Conservation (phyloP, 2,888 invertebrate genomes). For the Caenorhabditis parvicauda region DNA sequence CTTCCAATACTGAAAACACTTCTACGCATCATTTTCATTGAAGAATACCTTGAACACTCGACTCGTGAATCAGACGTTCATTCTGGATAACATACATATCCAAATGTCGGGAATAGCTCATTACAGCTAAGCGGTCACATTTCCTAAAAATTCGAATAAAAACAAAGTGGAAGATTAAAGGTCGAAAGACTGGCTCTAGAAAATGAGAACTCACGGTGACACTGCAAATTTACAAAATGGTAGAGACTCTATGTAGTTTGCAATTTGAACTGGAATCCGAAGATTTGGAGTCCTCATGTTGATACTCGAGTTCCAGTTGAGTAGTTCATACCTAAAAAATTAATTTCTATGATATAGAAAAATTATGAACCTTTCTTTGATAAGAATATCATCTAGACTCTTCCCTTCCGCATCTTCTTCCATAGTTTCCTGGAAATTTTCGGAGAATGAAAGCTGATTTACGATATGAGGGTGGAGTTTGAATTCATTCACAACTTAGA, state of each 20-base stretch:
- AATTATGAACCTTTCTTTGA: too few relatives aligned
- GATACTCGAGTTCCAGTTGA: slow-evolving; percentile 35
- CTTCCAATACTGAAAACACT: slow-evolving; percentile 36
- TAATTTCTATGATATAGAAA: neutral
- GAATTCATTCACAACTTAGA: too few relatives aligned
- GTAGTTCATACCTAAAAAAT: slow-evolving; percentile 20
- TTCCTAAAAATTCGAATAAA: slow-evolving; percentile 16
- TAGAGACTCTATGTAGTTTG: slow-evolving; percentile 34
- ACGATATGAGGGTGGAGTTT: too few relatives aligned
- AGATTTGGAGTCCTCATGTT: slow-evolving; percentile 44
- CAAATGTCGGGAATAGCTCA: slow-evolving; percentile 28
- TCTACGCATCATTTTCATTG: neutral
- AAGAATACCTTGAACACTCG: slow-evolving; percentile 26
- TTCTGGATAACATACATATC: slow-evolving; percentile 30
- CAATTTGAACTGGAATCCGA: slow-evolving; percentile 42
- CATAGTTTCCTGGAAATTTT: too few relatives aligned
- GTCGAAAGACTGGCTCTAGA: too few relatives aligned
- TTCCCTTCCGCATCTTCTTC: too few relatives aligned
- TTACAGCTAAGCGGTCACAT: slow-evolving; percentile 30
- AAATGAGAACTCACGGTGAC: slow-evolving; percentile 35
- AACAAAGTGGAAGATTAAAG: too few relatives aligned
- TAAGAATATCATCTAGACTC: too few relatives aligned
- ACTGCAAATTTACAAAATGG: slow-evolving; percentile 44
- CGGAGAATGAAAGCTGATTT: too few relatives aligned
- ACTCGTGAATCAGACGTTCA: slow-evolving; percentile 26